Percentiles rank a stretch among this genome's conserved stretches.
Conservation (phyloP, 2,113 vertebrate species). For the Xyrauchen texanus region DNA sequence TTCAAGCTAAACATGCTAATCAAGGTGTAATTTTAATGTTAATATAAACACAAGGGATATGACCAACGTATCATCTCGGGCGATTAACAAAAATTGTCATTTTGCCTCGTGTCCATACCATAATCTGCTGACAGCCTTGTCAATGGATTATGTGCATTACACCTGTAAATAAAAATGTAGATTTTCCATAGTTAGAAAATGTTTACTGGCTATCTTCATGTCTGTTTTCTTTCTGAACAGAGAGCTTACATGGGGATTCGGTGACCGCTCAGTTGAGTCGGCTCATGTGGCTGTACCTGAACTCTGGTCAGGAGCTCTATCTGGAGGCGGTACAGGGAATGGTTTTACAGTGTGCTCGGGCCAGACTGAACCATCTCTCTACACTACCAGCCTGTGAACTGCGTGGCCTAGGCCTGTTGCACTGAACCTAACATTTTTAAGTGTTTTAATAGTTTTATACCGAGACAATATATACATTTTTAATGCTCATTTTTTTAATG, state of each 20-base stretch:
- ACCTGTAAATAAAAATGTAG: too few relatives aligned
- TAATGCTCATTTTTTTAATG: background rate
- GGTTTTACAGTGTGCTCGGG: constrained; percentile 59
- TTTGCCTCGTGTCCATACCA: too few relatives aligned
- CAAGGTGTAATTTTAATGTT: too few relatives aligned
- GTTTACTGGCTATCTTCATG: background rate
- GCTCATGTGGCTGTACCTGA: constrained; percentile 67
- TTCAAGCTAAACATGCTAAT: too few relatives aligned
- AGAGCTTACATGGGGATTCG: constrained; percentile 58
- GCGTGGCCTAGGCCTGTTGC: background rate
- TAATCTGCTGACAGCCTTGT: too few relatives aligned
- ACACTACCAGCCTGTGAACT: background rate
- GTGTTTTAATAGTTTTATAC: background rate
- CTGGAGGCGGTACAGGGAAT: constrained; percentile 63
- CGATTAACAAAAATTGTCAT: too few relatives aligned
- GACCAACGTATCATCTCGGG: too few relatives aligned
- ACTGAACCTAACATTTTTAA: background rate
- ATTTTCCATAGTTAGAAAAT: background rate
- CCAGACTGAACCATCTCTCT: constrained; percentile 38
- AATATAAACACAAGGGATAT: too few relatives aligned
- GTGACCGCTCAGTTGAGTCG: constrained; percentile 57
- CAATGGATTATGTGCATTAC: too few relatives aligned
- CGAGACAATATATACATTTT: background rate
- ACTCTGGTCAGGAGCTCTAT: constrained; percentile 64
- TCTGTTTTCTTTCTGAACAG: constrained; percentile 48